A percentile compares a stretch with the other conserved stretches of the same genome.
phyloP scores from a whole-genome alignment of 2,797 vertebrate species.

The Bucorvus abyssinicus region DNA sequence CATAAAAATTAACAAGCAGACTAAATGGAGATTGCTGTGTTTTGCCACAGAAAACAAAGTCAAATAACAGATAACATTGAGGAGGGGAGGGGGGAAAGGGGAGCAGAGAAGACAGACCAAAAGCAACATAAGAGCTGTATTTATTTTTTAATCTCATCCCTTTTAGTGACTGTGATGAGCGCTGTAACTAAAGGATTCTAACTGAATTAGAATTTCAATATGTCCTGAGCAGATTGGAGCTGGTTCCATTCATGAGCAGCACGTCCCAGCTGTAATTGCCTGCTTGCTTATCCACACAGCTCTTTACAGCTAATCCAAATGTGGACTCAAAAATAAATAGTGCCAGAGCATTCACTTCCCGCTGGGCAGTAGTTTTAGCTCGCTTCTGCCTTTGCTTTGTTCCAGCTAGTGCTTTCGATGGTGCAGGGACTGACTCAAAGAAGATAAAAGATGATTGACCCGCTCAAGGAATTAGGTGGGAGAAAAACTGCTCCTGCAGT shows the following conservation, averaged over 20 bases:
- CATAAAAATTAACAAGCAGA: not conserved
- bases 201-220: constrained; percentile 62
- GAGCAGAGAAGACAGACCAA: constrained; percentile 20
- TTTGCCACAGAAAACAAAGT: constrained; percentile 38
- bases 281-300: constrained; percentile 51
- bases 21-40: not conserved
- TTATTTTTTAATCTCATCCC: constrained; percentile 52
- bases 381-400: constrained; percentile 21
- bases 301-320: constrained; percentile 65
- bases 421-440: not conserved
- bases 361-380: constrained; percentile 17
- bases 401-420: not conserved
- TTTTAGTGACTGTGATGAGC: constrained; percentile 38
- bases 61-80: constrained; percentile 39
- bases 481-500: not conserved
- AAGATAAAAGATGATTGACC: constrained; percentile 52
- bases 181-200: constrained; percentile 40
- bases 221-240: constrained; percentile 48
- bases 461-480: not conserved
- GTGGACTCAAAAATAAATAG: constrained; percentile 38
- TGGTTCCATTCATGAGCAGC: constrained; percentile 49
- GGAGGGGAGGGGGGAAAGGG: not conserved
- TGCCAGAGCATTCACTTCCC: constrained; percentile 2
- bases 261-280: constrained; percentile 49
- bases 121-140: not conserved